Base-by-base conservation (phyloP, 2,888 invertebrate genomes). In the Stegana nigrithorax region DNA sequence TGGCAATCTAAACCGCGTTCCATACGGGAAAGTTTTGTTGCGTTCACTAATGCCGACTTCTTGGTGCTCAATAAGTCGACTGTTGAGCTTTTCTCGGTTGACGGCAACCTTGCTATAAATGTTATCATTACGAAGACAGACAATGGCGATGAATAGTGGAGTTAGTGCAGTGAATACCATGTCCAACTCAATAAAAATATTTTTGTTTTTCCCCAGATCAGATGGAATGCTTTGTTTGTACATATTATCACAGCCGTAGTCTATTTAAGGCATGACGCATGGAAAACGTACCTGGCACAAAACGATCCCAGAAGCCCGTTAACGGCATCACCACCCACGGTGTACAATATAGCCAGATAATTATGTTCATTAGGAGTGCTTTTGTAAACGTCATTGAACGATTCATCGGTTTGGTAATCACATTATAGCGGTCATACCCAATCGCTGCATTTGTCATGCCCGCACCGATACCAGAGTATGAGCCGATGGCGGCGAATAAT, bases 31-130 rank as follows among this genome's bases (percentile, higher is more conserved):
- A 98, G 98, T 64, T 96, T 99, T 14, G 94, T 96, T 12, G 97
- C 98, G 27, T 98, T 99, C 75, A 91, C 95, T 87, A 97, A 96
- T 83, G 97, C 97, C 3, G 99, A 99, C 87, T 99, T 98, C 85
- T 90, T 99, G 67, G 97, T 98, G 64, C 98, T 99, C 87, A 98
- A 99, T 87, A 97, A 97, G 58, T 94, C 95, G 66, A 96, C 97
- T 81, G 99, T 99, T 67, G 96, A 97, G 87, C 89, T 97, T 66
- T 99, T 99, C 87, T 97, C 98, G 44, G 98, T 99, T 84, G 98
- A 97, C 87, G 98, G 98, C 55, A 99, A 99, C 87, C 90, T 99
- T 72, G 98, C 98, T 74, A 98, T 99, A 79, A 99, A 99, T 88
- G 98, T 99, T 81, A 98, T 98, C 83, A 99, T 99, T 86, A 95